A percentile compares a stretch with the other conserved stretches of the same genome.
phyloP scores from a whole-genome alignment of 2,113 vertebrate genomes.

The Nothocercus nigrocapillus region DNA sequence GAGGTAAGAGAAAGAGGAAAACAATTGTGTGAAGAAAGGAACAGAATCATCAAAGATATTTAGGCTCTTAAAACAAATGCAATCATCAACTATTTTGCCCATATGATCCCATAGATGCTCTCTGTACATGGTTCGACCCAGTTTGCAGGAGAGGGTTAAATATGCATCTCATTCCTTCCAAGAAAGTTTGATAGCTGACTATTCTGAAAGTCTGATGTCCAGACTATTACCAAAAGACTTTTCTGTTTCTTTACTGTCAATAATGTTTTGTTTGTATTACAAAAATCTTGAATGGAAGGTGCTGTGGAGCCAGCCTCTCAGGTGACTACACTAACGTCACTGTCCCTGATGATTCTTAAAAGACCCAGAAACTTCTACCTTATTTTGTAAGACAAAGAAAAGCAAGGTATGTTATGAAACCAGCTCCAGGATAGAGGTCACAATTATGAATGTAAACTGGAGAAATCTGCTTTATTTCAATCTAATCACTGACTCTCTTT shows the following conservation, averaged over 20 bases:
- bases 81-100: neutral
- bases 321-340: fast-evolving
- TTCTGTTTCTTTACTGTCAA: neutral
- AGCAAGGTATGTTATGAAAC: neutral
- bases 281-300: neutral
- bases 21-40: neutral
- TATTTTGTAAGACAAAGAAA: neutral
- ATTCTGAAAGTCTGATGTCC: neutral
- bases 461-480: neutral
- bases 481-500: neutral
- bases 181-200: neutral
- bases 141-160: neutral
- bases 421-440: neutral
- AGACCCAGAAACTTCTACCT: neutral
- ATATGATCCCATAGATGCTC: neutral
- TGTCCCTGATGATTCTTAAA: neutral
- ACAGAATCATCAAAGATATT: neutral
- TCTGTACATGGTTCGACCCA: neutral
- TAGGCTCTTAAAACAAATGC: neutral
- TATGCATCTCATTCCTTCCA: neutral
- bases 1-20: neutral
- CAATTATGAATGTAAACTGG: neutral
- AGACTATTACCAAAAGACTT: neutral
- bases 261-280: neutral
- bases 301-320: neutral